Base-by-base conservation (phyloP, 1,140 invertebrate species). In the Drosophila ogumai region DNA sequence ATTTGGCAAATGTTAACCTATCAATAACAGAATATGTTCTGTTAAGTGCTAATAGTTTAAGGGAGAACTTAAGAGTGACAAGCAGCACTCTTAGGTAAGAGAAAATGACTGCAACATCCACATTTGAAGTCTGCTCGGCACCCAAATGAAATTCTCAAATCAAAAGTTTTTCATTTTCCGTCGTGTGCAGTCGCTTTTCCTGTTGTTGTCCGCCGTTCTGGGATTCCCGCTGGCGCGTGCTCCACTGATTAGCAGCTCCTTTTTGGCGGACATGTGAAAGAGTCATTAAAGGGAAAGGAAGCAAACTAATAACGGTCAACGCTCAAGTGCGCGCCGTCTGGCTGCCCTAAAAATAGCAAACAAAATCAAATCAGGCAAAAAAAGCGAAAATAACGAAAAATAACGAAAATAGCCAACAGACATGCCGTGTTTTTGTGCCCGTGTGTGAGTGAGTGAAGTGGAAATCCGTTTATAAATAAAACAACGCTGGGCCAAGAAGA, bases 391-490 rank as follows among this genome's bases (percentile, higher is more conserved):
- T 74, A 36, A 52, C 60, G 25, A 57, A 75, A 55, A 64, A 54
- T 74, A 65, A 55, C 49, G 32, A 66, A 66, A 64, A 64, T 69
- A 69, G 66, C 58, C 57, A 59, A 34, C 68, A 71, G 68, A 72
- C 66, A 72, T 74, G 69, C 68, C 68, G 57, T 60, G 58, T 60
- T 71, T 41, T 63, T 44, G 50, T 43, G 54, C 52, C 50, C 36
- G 28, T 54, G 52, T 86, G 36, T 74, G 44, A 58, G 79, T 55
- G 54, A 50, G 54, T 78, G 57, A 73, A 85, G 77, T 85, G 82
- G 79, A 81, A 78, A 85, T 75, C 41, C 60, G 60, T 80, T 87
- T 87, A 87, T 74, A 87, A 87, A 87, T 87, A 87, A 77, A 82
- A 74, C 64, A 55, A 69, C 78, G 66, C 69, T 50, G 67, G 56